Evolutionary conservation across 2,113 vertebrate genomes (phyloP).

Genomic region (Xenus cinereus): DNA sequence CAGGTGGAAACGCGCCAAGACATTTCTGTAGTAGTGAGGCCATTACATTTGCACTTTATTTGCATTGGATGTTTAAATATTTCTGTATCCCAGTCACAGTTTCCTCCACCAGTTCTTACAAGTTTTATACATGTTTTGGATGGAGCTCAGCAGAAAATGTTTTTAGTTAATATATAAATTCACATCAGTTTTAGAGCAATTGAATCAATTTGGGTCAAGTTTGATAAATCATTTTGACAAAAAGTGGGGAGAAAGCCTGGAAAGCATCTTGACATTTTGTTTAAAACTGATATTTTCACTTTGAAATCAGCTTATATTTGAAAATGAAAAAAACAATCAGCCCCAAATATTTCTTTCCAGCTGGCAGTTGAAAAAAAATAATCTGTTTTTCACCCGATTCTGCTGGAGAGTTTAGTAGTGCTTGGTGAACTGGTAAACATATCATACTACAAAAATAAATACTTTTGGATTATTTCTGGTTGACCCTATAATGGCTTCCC

Average conservation of each 20-base stretch:
- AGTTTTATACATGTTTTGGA: neutral
- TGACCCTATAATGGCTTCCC: neutral
- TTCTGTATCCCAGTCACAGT: constrained; percentile 29
- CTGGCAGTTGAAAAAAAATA: neutral
- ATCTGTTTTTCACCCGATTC: neutral
- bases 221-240: neutral
- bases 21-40: constrained; percentile 1
- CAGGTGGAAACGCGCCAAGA: neutral
- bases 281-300: neutral
- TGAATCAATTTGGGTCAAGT: neutral
- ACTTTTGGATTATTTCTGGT: neutral
- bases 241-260: neutral
- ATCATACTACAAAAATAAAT: neutral
- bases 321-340: neutral
- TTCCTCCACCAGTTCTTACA: neutral
- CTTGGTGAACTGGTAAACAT: neutral
- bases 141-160: neutral
- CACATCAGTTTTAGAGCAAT: neutral
- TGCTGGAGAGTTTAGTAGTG: neutral
- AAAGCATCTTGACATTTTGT: neutral
- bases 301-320: neutral
- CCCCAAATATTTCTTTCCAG: neutral
- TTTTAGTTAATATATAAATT: neutral
- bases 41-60: constrained; percentile 20
- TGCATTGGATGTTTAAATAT: constrained; percentile 31